phyloP scores from a whole-genome alignment of 2,113 vertebrate genomes.

The Sapayoa aenigma region DNA sequence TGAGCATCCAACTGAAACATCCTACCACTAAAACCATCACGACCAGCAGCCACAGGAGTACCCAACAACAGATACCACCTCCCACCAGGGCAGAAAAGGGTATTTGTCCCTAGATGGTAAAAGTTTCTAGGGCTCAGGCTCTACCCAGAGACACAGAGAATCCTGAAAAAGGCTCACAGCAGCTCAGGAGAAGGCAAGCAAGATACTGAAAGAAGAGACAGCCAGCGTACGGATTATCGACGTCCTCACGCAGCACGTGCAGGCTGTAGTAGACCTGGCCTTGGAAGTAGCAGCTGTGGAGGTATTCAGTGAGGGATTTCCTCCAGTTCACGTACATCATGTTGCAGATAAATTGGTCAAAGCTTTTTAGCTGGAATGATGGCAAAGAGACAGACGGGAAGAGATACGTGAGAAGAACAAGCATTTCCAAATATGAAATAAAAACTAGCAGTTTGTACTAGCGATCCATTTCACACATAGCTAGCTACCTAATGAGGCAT shows the following conservation, averaged over 20 bases:
- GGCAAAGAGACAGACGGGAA: background rate
- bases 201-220: background rate
- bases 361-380: conserved; percentile 86
- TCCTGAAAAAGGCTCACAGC: background rate
- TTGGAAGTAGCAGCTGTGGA: conserved; percentile 89
- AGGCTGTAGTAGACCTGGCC: conserved; percentile 91
- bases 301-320: conserved; percentile 86
- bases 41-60: background rate
- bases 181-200: background rate
- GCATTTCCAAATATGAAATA: background rate
- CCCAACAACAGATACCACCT: background rate
- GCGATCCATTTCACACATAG: rapidly evolving
- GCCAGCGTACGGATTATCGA: conserved; percentile 92
- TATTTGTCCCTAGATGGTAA: background rate
- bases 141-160: background rate
- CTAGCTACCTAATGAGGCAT: rapidly evolving
- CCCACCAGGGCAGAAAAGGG: background rate
- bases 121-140: background rate
- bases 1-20: background rate
- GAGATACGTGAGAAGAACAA: background rate
- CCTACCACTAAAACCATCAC: background rate
- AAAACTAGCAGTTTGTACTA: background rate
- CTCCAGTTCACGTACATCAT: conserved; percentile 92
- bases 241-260: conserved; percentile 84
- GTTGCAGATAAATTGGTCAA: conserved; percentile 91